Base-by-base conservation (phyloP, 2,797 vertebrate genomes). In the Phoxinus dragarum region DNA sequence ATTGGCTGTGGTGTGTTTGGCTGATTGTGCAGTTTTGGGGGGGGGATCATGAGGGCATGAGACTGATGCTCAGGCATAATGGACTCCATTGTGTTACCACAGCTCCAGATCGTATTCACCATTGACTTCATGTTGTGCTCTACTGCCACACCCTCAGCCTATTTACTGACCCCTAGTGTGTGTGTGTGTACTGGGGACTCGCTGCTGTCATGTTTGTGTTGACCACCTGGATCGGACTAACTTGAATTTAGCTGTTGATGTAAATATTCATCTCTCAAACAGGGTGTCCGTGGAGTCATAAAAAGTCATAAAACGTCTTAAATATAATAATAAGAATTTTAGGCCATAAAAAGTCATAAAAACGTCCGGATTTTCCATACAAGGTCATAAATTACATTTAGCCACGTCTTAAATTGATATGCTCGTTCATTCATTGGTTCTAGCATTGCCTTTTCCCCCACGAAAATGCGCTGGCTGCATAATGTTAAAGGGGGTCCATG, bases 1-100 rank as follows among this genome's bases (percentile, higher is more conserved):
- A 85, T 84, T 88, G 76, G 84, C 89, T 80, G 54, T 52, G 17
- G 73, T 76, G 74, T 54, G 34, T 72, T 84, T 85, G 83, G 80
- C 87, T 87, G 87, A 89, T 81, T 34, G 67, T 74, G 85, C 83
- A 83, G 64, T 85, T 89, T 88, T 89, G 59, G 69, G 42, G 27
- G 27, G 75, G 66, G 88, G 88, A 88, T 91, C 91, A 88, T 89
- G 88, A 89, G 91, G 92, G 90, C 88, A 91, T 91, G 91, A 90
- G 93, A 92, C 90, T 91, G 91, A 93, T 91, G 93, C 92, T 90
- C 91, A 90, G 89, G 90, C 93, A 95, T 93, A 95, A 94, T 93
- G 88, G 91, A 38, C 86, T 75, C 87, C 89, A 93, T 95, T 95
- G 94, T 95, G 88, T 90, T 87, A 89, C 88, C 88, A 87, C 87